phyloP scores from a whole-genome alignment of 2,113 vertebrate species.

The Epinephelus fuscoguttatus region DNA sequence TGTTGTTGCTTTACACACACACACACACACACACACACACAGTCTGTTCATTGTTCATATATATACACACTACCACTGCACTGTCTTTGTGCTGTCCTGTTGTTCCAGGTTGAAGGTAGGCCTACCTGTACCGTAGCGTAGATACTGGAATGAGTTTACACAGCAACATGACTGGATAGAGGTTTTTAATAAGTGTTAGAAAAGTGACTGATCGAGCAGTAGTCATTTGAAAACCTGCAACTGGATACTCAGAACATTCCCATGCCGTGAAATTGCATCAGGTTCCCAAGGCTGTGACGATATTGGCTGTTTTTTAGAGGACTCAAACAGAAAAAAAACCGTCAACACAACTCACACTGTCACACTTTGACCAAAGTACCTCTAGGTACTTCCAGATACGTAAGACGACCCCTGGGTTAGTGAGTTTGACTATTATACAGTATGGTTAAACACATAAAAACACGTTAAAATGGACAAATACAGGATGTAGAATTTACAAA shows the following conservation, averaged over 20 bases:
- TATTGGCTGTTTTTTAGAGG: conserved; percentile 10
- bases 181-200: conserved; percentile 56
- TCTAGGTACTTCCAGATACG: conserved; percentile 51
- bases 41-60: background rate
- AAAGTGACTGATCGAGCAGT: conserved; percentile 22
- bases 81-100: background rate
- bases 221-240: background rate
- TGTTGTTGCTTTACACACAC: background rate
- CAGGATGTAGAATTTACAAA: conserved; percentile 7
- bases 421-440: conserved; percentile 36
- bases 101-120: background rate
- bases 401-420: conserved; percentile 23
- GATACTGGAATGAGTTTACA: conserved; percentile 22
- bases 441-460: background rate
- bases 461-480: background rate
- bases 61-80: no score
- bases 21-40: background rate
- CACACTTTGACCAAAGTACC: conserved; percentile 55
- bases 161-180: conserved; percentile 12
- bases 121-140: background rate
- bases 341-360: conserved; percentile 24
- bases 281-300: background rate
- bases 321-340: background rate
- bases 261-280: conserved; percentile 57
- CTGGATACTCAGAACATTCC: conserved; percentile 71